These are phyloP conservation scores for Pedicia rivosa DNA, from an alignment of 2,888 invertebrate species.

Conservation along the genomic window DNA sequence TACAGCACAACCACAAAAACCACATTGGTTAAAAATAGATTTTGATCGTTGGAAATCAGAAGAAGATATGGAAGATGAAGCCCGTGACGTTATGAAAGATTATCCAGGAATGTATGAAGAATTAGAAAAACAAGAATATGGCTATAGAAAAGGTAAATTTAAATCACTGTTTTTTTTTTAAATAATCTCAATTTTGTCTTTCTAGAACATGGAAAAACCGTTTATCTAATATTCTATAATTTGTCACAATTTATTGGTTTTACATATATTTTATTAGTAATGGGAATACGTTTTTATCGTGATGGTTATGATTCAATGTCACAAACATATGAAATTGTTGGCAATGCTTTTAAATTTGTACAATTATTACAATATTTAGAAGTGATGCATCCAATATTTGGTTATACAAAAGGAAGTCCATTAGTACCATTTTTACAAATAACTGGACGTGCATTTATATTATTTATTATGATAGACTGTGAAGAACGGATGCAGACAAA, in stretches of 20 bases:
- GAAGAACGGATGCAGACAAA: constrained; percentile 77
- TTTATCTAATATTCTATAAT: constrained; percentile 79
- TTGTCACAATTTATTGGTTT: constrained; percentile 79
- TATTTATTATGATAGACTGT: constrained; percentile 69
- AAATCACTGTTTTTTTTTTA: constrained; percentile 7
- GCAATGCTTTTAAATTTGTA: constrained; percentile 61
- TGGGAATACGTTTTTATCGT: constrained; percentile 56
- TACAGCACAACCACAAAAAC: constrained; percentile 65
- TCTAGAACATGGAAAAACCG: constrained; percentile 62
- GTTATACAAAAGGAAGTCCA: constrained; percentile 66
- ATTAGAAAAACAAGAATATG: constrained; percentile 59
- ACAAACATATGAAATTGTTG: constrained; percentile 55
- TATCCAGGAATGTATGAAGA: constrained; percentile 61
- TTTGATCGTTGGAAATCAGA: constrained; percentile 82
- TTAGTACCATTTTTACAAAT: constrained; percentile 64
- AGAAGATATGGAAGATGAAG: constrained; percentile 45
- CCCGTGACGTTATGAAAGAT: constrained; percentile 55
- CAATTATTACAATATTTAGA: constrained; percentile 74
- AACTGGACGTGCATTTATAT: constrained; percentile 56
- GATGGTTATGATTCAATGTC: constrained; percentile 55
- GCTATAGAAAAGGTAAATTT: constrained; percentile 52
- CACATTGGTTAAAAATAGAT: constrained; percentile 77
- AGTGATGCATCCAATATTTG: constrained; percentile 76
- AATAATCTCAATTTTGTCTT: constrained; percentile 14
- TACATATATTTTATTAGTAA: constrained; percentile 54